phyloP scores from a whole-genome alignment of 2,797 vertebrate species.

The Melanitta fusca region DNA sequence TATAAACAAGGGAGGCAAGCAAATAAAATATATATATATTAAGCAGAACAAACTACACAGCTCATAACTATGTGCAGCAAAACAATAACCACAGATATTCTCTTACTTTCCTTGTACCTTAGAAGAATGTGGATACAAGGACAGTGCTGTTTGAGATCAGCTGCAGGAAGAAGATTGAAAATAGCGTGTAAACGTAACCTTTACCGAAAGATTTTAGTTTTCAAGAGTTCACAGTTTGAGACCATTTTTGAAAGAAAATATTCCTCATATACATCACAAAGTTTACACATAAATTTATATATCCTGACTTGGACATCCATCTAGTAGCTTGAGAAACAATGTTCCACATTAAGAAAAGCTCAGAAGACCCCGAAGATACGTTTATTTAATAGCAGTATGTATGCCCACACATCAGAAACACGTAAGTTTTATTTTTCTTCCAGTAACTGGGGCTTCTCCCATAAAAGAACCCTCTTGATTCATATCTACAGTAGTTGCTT shows the following conservation, averaged over 20 bases:
- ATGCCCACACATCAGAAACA: neutral
- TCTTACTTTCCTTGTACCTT: slow-evolving; percentile 47
- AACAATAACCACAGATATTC: neutral
- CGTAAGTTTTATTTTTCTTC: neutral
- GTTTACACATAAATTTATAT: neutral
- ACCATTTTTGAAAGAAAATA: neutral
- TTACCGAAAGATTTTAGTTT: neutral
- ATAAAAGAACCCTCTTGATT: neutral
- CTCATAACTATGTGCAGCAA: neutral
- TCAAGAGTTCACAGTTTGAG: neutral
- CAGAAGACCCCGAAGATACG: accelerated
- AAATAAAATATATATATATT: neutral
- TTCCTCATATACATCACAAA: neutral
- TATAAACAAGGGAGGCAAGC: accelerated
- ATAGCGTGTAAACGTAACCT: neutral
- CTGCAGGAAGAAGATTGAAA: slow-evolving; percentile 45
- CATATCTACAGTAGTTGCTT: neutral
- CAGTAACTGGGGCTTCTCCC: neutral
- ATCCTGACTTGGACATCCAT: neutral
- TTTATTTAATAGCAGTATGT: neutral
- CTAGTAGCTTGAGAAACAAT: neutral
- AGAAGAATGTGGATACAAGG: slow-evolving; percentile 29
- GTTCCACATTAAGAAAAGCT: neutral
- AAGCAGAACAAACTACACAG: neutral
- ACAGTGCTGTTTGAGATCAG: neutral